Evolutionary conservation across 1,140 invertebrate species (phyloP).

Genomic region (Ditylenchus dipsaci): DNA sequence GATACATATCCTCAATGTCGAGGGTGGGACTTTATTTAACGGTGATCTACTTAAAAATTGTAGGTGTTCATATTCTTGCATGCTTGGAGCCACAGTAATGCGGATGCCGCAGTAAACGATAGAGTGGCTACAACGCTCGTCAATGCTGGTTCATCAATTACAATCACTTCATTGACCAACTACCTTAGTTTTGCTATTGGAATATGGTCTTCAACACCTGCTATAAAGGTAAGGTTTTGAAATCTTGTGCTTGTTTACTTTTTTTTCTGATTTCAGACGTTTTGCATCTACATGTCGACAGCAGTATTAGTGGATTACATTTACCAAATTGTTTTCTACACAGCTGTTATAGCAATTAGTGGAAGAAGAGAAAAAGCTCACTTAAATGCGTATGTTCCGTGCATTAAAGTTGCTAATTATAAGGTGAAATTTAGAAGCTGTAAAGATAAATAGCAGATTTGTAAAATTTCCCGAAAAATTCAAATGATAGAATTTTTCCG

Average conservation of each 20-base stretch:
- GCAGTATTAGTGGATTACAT: conserved; percentile 55
- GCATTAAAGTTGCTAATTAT: conserved; percentile 33
- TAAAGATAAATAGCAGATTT: not conserved
- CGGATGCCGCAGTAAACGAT: conserved; percentile 21
- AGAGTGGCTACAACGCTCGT: conserved; percentile 80
- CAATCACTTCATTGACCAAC: conserved; percentile 93
- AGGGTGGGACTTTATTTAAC: too few relatives aligned
- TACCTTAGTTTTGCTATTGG: conserved; percentile 92
- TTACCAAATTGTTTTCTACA: conserved; percentile 56
- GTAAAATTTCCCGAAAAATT: too few relatives aligned
- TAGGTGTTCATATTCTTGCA: conserved; percentile 57
- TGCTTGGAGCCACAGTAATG: conserved; percentile 47
- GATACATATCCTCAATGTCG: too few relatives aligned
- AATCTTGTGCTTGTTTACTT: conserved; percentile 7
- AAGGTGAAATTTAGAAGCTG: conserved; percentile 20
- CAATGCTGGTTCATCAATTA: conserved; percentile 93
- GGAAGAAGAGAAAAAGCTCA: conserved; percentile 41
- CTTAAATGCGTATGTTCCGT: conserved; percentile 51
- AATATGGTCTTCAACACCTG: conserved; percentile 83
- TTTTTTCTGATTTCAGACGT: conserved; percentile 39
- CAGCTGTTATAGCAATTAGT: conserved; percentile 50
- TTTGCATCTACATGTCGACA: conserved; percentile 54
- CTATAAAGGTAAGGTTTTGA: conserved; percentile 63
- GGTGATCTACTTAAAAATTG: too few relatives aligned
- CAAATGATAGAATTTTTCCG: too few relatives aligned